These are phyloP conservation scores for Nephrotoma guestfalica DNA, from an alignment of 2,888 invertebrate genomes.

Conservation along the genomic window DNA sequence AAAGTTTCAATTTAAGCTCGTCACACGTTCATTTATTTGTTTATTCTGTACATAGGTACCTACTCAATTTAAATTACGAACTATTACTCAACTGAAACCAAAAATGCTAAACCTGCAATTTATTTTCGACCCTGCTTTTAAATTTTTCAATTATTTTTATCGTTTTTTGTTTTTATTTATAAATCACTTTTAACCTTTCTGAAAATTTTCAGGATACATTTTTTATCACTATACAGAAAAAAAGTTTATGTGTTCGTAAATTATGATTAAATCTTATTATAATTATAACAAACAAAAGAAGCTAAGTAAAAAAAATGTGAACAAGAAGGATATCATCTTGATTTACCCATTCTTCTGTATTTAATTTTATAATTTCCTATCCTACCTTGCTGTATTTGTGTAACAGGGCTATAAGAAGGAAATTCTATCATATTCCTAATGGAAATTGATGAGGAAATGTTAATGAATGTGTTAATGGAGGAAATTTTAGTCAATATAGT, in stretches of 20 bases:
- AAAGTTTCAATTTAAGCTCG: not conserved
- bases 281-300: not conserved
- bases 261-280: not conserved
- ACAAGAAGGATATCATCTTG: not conserved
- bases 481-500: not conserved
- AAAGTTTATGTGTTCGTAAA: not conserved
- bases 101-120: not conserved
- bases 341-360: not conserved
- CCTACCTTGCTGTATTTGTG: not conserved
- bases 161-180: not conserved
- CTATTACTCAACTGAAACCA: not conserved
- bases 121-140: not conserved
- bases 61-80: not conserved
- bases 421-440: not conserved
- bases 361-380: not conserved
- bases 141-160: not conserved
- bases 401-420: not conserved
- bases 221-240: not conserved
- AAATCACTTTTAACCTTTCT: not conserved
- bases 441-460: not conserved
- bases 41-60: not conserved
- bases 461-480: not conserved
- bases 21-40: not conserved
- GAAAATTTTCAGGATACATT: not conserved
- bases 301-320: not conserved